A percentile compares a stretch with the other conserved stretches of the same genome.
Conservation (phyloP, 2,888 invertebrate species). For the Drosophila lutescens region DNA sequence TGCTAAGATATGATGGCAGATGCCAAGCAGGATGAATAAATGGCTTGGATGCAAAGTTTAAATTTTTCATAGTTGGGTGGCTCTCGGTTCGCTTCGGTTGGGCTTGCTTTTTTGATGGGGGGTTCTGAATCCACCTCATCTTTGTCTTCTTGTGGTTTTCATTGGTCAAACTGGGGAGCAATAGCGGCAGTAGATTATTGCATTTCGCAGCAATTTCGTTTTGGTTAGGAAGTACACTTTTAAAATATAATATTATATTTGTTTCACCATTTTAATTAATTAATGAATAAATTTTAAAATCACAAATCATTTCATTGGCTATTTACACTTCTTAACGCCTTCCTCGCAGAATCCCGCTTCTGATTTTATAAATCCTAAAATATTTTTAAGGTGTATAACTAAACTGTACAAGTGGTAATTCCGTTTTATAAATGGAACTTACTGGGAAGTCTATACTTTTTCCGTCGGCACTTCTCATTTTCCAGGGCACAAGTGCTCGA, state of each 20-base stretch:
- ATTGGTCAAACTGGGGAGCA: slow-evolving; percentile 19
- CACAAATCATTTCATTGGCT: neutral
- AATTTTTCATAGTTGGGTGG: slow-evolving; percentile 75
- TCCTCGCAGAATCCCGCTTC: neutral
- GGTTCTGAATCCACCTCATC: neutral
- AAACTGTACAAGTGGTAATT: neutral
- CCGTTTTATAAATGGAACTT: too few relatives aligned
- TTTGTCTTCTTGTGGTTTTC: slow-evolving; percentile 22
- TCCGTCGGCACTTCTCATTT: slow-evolving; percentile 7
- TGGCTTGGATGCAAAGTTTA: slow-evolving; percentile 72
- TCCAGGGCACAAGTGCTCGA: neutral
- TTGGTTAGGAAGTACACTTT: neutral
- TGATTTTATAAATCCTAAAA: neutral
- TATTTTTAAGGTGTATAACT: neutral
- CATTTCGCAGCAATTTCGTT: neutral
- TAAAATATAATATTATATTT: too few relatives aligned
- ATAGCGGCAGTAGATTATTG: neutral
- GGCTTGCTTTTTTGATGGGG: slow-evolving; percentile 1
- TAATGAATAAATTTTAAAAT: too few relatives aligned
- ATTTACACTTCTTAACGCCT: neutral
- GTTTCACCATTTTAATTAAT: too few relatives aligned
- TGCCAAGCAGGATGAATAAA: slow-evolving; percentile 71
- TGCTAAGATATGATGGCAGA: slow-evolving; percentile 73
- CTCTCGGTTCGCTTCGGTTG: slow-evolving; percentile 24
- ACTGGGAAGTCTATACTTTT: neutral